Evolutionary conservation across 2,888 invertebrate genomes (phyloP), one percentile per base, ranked within the genome.

Genomic region (Cryptocephalus moraei): DNA sequence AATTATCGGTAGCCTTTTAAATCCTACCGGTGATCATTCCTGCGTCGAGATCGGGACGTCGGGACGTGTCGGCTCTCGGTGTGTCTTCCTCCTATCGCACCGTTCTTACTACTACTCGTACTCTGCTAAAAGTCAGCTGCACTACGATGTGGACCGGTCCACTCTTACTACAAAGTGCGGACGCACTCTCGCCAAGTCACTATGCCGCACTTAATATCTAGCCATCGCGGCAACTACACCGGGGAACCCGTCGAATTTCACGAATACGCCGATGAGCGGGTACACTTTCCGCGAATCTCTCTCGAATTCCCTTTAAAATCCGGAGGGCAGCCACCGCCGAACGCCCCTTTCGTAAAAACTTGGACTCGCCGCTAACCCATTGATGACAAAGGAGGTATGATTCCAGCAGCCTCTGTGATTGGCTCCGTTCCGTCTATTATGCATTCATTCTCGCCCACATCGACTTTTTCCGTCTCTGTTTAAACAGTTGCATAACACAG

Each of bases 361-460:
- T 78, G 74, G 76, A 79, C 77, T 76, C 73, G 74, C 71, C 80
- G 77, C 74, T 75, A 74, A 75, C 77, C 77, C 80, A 80, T 80
- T 80, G 80, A 80, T 80, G 80, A 80, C 79, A 79, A 78, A 80
- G 79, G 78, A 55, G 55, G 50, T 51, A 49, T 43, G 44, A 55
- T 50, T 51, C 52, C 67, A 70, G 73, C 74, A 74, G 74, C 73
- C 72, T 68, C 69, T 73, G 73, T 75, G 76, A 80, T 80, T 80
- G 80, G 80, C 73, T 73, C 68, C 57, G 59, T 57, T 56, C 56
- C 58, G 61, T 62, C 62, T 63, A 64, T 63, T 65, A 57, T 62
- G 36, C 36, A 36, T 36, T 36, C 36, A 36, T 36, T 36, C 36
- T 36, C 36, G 36, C 36, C 36, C 36, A 36, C 36, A 36, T 36